Evolutionary conservation across 2,113 vertebrate genomes (phyloP).

Genomic region (Pimephales promelas): DNA sequence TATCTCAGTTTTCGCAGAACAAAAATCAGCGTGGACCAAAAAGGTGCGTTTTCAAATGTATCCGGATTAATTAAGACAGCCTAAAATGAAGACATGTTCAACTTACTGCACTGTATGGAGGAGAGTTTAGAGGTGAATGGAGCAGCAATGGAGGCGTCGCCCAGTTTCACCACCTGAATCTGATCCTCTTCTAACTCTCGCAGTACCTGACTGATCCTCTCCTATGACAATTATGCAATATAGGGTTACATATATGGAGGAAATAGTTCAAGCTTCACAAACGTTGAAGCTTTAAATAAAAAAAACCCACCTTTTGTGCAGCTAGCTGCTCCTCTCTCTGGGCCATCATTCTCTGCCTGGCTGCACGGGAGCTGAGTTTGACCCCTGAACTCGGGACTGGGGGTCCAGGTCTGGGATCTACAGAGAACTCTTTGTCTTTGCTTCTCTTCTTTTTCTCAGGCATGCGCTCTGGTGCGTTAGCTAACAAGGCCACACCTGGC

Average conservation of each 20-base stretch:
- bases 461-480: conserved; percentile 88
- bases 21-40: no score
- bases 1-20: no score
- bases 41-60: no score
- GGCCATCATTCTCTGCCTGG: conserved; percentile 81
- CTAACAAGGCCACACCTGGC: conserved; percentile 89
- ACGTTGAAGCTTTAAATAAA: not conserved
- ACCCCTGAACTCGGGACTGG: conserved; percentile 61
- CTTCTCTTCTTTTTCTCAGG: conserved; percentile 78
- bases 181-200: conserved; percentile 94
- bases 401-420: conserved; percentile 65
- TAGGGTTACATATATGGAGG: not conserved
- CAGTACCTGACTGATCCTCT: conserved; percentile 91
- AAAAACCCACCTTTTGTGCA: conserved; percentile 80
- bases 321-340: conserved; percentile 88
- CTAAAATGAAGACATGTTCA: not conserved
- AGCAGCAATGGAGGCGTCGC: conserved; percentile 95
- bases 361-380: conserved; percentile 79
- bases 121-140: conserved; percentile 98
- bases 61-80: no score
- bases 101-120: conserved; percentile 96
- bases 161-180: conserved; percentile 90
- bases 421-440: conserved; percentile 77
- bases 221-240: conserved; percentile 70
- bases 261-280: not conserved